A percentile compares a stretch with the other conserved stretches of the same genome.
Conservation (phyloP, 2,888 invertebrate species). For the Camponotus fellah region DNA sequence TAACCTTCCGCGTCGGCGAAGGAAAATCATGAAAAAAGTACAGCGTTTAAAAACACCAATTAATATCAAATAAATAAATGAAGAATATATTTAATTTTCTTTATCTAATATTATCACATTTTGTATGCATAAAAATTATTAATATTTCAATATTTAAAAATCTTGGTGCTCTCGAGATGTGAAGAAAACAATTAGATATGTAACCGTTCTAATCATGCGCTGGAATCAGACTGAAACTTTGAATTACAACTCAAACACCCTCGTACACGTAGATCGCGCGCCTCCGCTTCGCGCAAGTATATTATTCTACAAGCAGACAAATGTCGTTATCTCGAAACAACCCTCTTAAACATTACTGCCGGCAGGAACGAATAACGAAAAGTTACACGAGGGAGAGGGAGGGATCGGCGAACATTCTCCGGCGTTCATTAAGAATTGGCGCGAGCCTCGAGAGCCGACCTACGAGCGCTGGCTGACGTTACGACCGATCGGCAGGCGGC, state of each 20-base stretch:
- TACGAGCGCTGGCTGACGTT: slow-evolving; percentile 52
- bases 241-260: not conserved
- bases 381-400: not conserved
- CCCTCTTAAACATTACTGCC: slow-evolving; percentile 14
- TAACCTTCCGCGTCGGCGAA: slow-evolving; percentile 11
- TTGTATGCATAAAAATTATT: not conserved
- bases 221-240: not conserved
- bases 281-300: not conserved
- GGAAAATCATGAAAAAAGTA: not conserved
- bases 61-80: not conserved
- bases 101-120: not conserved
- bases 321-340: slow-evolving; percentile 16
- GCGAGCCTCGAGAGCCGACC: slow-evolving; percentile 29
- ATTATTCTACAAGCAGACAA: slow-evolving; percentile 21
- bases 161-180: not conserved
- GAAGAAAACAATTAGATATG: not conserved
- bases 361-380: slow-evolving; percentile 56
- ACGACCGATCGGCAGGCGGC: slow-evolving; percentile 67
- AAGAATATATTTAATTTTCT: not conserved
- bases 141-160: not conserved
- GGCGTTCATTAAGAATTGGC: slow-evolving; percentile 61
- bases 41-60: not conserved
- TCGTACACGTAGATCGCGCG: not conserved
- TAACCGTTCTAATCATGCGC: not conserved
- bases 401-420: slow-evolving; percentile 8